Evolutionary conservation across 2,797 vertebrate species (phyloP), one percentile per base, ranked within the genome.

Genomic region (Smutsia gigantea): DNA sequence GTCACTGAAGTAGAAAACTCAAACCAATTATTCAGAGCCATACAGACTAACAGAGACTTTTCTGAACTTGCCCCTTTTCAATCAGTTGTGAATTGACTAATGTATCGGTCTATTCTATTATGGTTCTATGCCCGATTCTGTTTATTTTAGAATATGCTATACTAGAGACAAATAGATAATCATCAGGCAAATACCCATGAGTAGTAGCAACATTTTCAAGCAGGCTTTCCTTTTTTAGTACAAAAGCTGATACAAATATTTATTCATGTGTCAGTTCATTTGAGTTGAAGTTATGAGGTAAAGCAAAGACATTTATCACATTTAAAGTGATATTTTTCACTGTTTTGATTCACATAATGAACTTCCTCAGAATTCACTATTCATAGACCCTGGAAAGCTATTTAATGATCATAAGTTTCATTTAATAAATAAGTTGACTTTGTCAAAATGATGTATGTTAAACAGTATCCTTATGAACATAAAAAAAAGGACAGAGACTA

Each of bases 371-470:
- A 77, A 88, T 71, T 77, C 57, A 29, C 66, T 82, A 3, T 69
- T 81, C 66, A 78, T 42, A 57, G 85, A 59, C 63, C 57, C 66
- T 68, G 59, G 42, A 81, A 90, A 82, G 31, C 57, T 92, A 57
- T 57, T 90, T 84, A 83, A 49, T 61, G 82, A 93, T 90, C n/a
- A 7, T 74, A 93, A 46, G 39, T 86, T 95, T 95, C 46, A 75
- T 86, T 97, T 92, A 92, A 92, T 86, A 95, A 96, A 82, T 94
- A 95, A 89, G 34, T 78, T 29, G 0, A 31, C 64, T 97, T 93
- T 97, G 96, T 94, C 90, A 92, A 83, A 74, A 89, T 95, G 72
- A 92, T 89, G 39, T 78, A 86, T 94, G 34, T 74, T 85, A 59
- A 90, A 95, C 31, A 72, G 51, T 49, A 90, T 64, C 51, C 57